Evolutionary conservation across 2,888 invertebrate species (phyloP), one percentile per base, ranked within the genome.

Genomic region (Sphinx pinastri): DNA sequence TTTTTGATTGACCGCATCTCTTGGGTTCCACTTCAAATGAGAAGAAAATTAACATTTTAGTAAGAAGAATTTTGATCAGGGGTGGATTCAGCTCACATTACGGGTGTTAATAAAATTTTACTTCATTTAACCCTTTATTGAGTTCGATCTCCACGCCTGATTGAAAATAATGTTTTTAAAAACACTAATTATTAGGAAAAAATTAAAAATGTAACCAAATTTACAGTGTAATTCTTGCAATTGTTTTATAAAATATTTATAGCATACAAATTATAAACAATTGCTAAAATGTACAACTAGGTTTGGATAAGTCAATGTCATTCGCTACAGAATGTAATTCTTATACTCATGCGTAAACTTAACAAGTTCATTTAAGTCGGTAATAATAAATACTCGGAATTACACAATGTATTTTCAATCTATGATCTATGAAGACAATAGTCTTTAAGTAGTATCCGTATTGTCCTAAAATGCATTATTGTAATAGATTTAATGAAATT

Each of bases 21-120:
- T 76, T 84, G 82, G 83, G 76, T 82, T 84, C 83, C 79, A 82
- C 84, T 80, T 80, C 81, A 79, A 75, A 75, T 81, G 80, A 77
- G 78, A 80, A 82, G 84, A 38, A 57, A 58, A 31, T 38, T 52
- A 68, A n/a, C 69, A 69, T 67, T 38, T 3, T 63, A 74, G 71
- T 74, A 31, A 71, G 67, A 73, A 75, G 75, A 77, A 71, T 71
- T 73, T 55, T 55, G 12, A 16, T 60, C 60, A 47, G 60, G n/a
- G 12, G 10, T 47, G 63, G 19, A 63, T 13, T 19, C 63, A 19
- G 47, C 13, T 19, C 47, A 12, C 19, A 5, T 5, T 6, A 16
- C 49, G 8, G 19, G 13, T 19, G 47, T 19, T 13, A 49, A 47
- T 25, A 47, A 12, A 57, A 57, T 11, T 10, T 57, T 0, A 57